phyloP scores from a whole-genome alignment of 2,797 vertebrate genomes.

The Phrynocephalus guinanensis region DNA sequence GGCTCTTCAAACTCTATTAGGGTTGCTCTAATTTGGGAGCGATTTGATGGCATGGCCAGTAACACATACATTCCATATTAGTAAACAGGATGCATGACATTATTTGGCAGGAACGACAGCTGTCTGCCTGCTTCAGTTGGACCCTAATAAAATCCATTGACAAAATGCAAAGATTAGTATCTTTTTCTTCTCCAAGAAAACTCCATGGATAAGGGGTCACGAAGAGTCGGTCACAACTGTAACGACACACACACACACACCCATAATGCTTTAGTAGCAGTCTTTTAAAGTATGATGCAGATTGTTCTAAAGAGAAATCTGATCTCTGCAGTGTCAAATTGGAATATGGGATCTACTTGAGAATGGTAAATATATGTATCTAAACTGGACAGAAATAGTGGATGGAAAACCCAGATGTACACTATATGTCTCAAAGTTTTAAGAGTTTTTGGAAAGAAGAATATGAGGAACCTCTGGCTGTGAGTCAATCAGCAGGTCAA shows the following conservation, averaged over 20 bases:
- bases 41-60: too few species aligned
- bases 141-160: not conserved
- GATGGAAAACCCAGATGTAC: slow-evolving; percentile 17
- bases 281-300: not conserved
- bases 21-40: too few species aligned
- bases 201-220: too few species aligned
- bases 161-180: not conserved
- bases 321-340: slow-evolving; percentile 10
- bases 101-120: not conserved
- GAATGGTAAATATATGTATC: slow-evolving; percentile 35
- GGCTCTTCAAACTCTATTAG: too few species aligned
- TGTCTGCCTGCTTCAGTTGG: not conserved
- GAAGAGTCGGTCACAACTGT: too few species aligned
- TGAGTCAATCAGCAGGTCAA: slow-evolving; percentile 36
- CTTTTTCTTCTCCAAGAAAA: not conserved
- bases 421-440: slow-evolving; percentile 44
- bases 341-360: slow-evolving; percentile 42
- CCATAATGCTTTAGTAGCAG: not conserved
- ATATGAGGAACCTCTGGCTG: slow-evolving; percentile 35
- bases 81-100: not conserved
- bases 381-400: slow-evolving; percentile 38
- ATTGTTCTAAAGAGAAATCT: slow-evolving; percentile 34
- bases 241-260: not conserved
- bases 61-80: not conserved
- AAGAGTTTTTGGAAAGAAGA: slow-evolving; percentile 36